Base-by-base conservation (phyloP, 2,113 vertebrate genomes). In the Ptyas mucosa region DNA sequence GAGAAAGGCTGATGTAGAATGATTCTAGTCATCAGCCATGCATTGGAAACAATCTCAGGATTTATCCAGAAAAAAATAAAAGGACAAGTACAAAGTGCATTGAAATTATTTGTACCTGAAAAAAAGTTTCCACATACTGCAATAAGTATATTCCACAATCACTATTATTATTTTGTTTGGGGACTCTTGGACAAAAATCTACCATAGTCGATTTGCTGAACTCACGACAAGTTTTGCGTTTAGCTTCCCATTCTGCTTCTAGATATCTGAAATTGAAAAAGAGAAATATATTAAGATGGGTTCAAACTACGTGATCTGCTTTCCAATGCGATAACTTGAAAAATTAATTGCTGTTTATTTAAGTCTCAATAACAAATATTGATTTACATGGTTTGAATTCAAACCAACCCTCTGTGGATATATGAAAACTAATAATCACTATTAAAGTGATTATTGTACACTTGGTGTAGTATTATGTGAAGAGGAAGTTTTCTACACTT, bases 141-240 rank as follows among this genome's bases (percentile, higher is more conserved):
- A 99, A 97, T 93, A 99, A 97, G 95, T 99, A 99, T 20, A 99
- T 97, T 23, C 99, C 99, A 94, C 99, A 99, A 95, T 99, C 99
- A 92, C 98, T 99, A 97, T 98, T 98, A 95, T 99, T 99, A 96
- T 99, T 98, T 96, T 99, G 99, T 91, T 99, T 99, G 87, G 99
- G 99, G 92, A 99, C 99, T 95, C 97, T 97, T 93, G 99, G 99
- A 95, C 97, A 98, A 0, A 98, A 97, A 89, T 98, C 98, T 91
- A 98, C 96, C 98, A 99, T 98, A 75, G 97, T 97, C 88, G 98
- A 98, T 61, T 97, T 97, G 95, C 89, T 98, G 94, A 99, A 99
- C 88, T 98, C 98, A 57, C 98, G 97, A 0, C 57, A 92, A 0
- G 98, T 98, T 95, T 98, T 98, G 86, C 97, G 95, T 93, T 99